Conservation (phyloP, 2,113 vertebrate species). For the Dicrurus megarhynchus region DNA sequence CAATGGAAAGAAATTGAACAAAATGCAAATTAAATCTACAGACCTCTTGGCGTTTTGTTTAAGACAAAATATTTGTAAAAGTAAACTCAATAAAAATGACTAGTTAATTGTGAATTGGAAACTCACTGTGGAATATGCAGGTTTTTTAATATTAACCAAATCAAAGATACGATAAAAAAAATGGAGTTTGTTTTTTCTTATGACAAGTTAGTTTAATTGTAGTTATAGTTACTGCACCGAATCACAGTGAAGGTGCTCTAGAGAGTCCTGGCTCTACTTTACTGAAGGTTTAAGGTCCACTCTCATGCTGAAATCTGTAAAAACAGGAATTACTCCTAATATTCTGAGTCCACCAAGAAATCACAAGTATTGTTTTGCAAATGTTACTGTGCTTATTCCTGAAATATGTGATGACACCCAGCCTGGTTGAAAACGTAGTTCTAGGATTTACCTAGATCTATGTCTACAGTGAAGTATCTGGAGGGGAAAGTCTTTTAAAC, state of each 20-base stretch:
- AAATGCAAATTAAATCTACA: not conserved
- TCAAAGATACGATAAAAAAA: not conserved
- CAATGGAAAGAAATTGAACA: not conserved
- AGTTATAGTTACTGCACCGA: not conserved
- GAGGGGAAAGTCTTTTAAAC: not conserved
- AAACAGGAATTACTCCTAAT: not conserved
- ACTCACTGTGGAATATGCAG: not conserved
- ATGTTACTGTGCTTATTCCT: not conserved
- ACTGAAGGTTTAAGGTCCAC: not conserved
- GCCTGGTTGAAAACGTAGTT: not conserved
- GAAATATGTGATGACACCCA: not conserved
- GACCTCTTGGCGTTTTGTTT: slow-evolving; percentile 2
- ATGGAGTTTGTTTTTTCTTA: not conserved
- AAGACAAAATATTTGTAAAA: slow-evolving; percentile 17
- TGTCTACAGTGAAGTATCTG: not conserved
- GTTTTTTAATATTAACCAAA: not conserved
- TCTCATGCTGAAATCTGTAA: not conserved
- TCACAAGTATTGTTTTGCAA: not conserved
- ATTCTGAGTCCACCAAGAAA: not conserved
- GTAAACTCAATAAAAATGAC: not conserved
- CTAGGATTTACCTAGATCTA: not conserved
- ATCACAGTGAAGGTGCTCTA: not conserved
- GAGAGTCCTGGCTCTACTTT: not conserved
- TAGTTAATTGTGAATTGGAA: not conserved
- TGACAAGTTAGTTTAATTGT: not conserved